phyloP scores from a whole-genome alignment of 2,888 invertebrate genomes.

The Argyresthia albistria region DNA sequence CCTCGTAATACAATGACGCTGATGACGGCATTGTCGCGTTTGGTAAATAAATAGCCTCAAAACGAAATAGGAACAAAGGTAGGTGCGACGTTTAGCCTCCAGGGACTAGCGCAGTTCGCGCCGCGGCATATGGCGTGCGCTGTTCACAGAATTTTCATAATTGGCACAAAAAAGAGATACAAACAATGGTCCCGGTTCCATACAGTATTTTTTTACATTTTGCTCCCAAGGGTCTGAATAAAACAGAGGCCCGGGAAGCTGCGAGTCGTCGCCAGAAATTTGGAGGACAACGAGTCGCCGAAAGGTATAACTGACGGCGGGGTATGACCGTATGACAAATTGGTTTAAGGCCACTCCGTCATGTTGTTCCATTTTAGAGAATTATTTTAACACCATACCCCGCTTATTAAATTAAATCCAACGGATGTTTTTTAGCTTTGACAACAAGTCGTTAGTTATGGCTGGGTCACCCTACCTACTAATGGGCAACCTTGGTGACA shows the following conservation, averaged over 20 bases:
- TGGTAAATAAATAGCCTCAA: conserved; percentile 6
- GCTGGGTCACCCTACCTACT: too few relatives aligned
- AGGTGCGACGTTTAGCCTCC: conserved; percentile 21
- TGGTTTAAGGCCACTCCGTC: background rate
- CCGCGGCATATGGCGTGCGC: conserved; percentile 45
- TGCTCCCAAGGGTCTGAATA: conserved; percentile 57
- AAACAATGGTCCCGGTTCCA: conserved; percentile 36
- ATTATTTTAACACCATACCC: background rate
- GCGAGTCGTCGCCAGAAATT: conserved; percentile 48
- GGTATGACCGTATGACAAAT: conserved; percentile 1
- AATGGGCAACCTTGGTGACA: too few relatives aligned
- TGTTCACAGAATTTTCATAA: conserved; percentile 49
- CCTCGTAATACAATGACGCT: conserved; percentile 8
- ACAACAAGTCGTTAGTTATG: too few relatives aligned
- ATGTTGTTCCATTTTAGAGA: background rate
- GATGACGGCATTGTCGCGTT: too few relatives aligned
- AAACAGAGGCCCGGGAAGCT: conserved; percentile 47
- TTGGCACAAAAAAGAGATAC: conserved; percentile 39
- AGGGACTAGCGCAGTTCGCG: conserved; percentile 22
- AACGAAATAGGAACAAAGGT: conserved; percentile 27
- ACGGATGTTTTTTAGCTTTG: too few relatives aligned
- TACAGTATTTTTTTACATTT: conserved; percentile 53
- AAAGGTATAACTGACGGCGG: background rate
- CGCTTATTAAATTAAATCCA: too few relatives aligned
- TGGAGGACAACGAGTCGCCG: conserved; percentile 25